phyloP scores from a whole-genome alignment of 2,113 vertebrate species.

The Leucopsar rothschildi region DNA sequence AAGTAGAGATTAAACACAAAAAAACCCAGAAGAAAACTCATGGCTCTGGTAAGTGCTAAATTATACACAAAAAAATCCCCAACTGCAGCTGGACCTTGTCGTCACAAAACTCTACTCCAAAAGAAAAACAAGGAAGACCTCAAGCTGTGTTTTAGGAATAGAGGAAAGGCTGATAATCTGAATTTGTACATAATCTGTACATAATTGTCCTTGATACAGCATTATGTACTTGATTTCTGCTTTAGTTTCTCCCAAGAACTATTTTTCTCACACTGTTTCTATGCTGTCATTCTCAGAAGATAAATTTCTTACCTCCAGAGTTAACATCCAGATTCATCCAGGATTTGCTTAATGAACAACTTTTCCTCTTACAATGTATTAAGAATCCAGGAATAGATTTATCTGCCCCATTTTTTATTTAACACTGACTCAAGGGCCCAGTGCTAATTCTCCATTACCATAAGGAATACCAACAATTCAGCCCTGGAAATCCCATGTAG shows the following conservation, averaged over 20 bases:
- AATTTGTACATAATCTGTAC: not conserved
- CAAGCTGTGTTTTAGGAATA: not conserved
- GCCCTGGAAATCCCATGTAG: not conserved
- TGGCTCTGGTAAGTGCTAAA: slow-evolving; percentile 42
- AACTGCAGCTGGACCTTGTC: not conserved
- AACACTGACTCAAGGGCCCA: not conserved
- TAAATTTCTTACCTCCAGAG: slow-evolving; percentile 1
- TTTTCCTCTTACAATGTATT: not conserved
- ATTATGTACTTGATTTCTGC: not conserved
- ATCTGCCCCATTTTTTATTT: not conserved
- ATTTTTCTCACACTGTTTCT: not conserved
- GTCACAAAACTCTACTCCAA: not conserved
- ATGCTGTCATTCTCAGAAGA: not conserved
- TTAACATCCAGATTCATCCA: not conserved
- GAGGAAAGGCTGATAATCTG: not conserved
- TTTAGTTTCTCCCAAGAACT: not conserved
- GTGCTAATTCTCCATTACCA: not conserved
- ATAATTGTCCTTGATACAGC: not conserved
- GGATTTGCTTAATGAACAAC: not conserved
- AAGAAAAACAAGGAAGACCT: not conserved
- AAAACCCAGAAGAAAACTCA: not conserved
- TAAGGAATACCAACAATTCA: not conserved
- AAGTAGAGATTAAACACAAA: not conserved
- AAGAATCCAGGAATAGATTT: not conserved
- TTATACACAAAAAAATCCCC: not conserved